phyloP scores from a whole-genome alignment of 2,888 invertebrate species.

The Mesorhabditis belari region DNA sequence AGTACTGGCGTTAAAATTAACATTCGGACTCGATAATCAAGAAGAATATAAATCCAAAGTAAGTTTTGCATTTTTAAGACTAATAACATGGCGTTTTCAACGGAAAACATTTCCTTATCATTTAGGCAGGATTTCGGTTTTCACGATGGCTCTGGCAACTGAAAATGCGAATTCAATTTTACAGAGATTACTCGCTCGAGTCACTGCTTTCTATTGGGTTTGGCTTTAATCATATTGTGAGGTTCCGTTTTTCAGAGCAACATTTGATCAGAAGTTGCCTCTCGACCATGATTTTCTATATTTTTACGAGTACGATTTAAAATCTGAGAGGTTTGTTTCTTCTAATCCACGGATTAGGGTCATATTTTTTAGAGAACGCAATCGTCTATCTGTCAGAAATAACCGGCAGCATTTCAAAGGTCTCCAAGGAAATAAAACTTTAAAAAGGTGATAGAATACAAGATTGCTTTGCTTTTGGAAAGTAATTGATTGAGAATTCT shows the following conservation, averaged over 20 bases:
- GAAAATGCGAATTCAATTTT: constrained; percentile 18
- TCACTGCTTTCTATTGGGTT: neutral
- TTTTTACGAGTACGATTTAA: neutral
- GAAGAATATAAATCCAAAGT: constrained; percentile 8
- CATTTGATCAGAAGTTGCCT: constrained; percentile 3
- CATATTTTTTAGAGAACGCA: too few relatives aligned
- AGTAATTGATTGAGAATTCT: too few relatives aligned
- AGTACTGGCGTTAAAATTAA: constrained; percentile 28
- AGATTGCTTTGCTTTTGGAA: too few relatives aligned
- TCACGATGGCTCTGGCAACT: constrained; percentile 18
- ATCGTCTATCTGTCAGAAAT: too few relatives aligned
- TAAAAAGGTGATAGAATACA: too few relatives aligned
- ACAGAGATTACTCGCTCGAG: constrained; percentile 20
- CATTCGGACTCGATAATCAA: constrained; percentile 28
- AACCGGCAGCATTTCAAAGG: too few relatives aligned
- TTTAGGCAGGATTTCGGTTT: neutral
- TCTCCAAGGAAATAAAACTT: too few relatives aligned
- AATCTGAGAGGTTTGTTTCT: neutral
- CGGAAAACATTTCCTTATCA: neutral
- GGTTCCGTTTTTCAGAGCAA: neutral
- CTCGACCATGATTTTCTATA: neutral
- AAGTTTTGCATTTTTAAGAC: neutral
- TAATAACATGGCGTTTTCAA: neutral
- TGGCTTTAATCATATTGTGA: constrained; percentile 3
- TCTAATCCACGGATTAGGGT: too few relatives aligned